These are phyloP conservation scores for Zingel zingel DNA, from an alignment of 2,113 vertebrate species.

Conservation along the genomic window DNA sequence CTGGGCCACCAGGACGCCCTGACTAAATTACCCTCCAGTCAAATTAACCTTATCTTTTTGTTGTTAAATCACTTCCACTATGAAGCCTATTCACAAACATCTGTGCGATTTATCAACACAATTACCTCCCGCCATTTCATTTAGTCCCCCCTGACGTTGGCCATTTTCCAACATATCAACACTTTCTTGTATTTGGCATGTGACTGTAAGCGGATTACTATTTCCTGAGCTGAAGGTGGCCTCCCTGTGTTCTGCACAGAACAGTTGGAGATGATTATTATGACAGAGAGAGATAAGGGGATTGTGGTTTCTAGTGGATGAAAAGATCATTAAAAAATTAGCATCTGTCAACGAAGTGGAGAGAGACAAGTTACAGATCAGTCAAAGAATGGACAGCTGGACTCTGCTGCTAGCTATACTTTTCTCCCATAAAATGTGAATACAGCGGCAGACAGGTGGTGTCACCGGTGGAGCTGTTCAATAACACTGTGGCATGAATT, in stretches of 20 bases:
- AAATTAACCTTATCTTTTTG: slow-evolving; percentile 41
- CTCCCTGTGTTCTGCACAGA: slow-evolving; percentile 53
- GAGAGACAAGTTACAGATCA: slow-evolving; percentile 24
- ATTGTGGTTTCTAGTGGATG: slow-evolving; percentile 61
- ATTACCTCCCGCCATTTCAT: slow-evolving; percentile 43
- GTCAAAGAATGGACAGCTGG: not conserved
- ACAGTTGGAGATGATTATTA: slow-evolving; percentile 61
- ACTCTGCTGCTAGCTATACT: slow-evolving; percentile 25
- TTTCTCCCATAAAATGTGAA: slow-evolving; percentile 3
- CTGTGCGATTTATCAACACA: slow-evolving; percentile 61
- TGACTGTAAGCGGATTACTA: slow-evolving; percentile 74
- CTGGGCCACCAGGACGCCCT: slow-evolving; percentile 16
- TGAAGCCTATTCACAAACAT: slow-evolving; percentile 57
- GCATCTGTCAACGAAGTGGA: slow-evolving; percentile 33
- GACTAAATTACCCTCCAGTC: slow-evolving; percentile 32
- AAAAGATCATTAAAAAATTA: slow-evolving; percentile 70
- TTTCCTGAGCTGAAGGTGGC: slow-evolving; percentile 57
- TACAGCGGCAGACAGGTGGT: not conserved
- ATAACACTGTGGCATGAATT: not conserved
- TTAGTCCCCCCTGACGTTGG: slow-evolving; percentile 18
- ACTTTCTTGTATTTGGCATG: slow-evolving; percentile 49
- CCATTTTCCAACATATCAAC: slow-evolving; percentile 54
- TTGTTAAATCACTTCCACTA: slow-evolving; percentile 29
- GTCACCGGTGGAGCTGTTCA: slow-evolving; percentile 6
- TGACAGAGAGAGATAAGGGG: slow-evolving; percentile 67